A percentile compares a stretch with the other conserved stretches of the same genome.
These are phyloP conservation scores for Acanthurus leucopareius DNA, from an alignment of 2,797 vertebrate species.

Conservation along the genomic window DNA sequence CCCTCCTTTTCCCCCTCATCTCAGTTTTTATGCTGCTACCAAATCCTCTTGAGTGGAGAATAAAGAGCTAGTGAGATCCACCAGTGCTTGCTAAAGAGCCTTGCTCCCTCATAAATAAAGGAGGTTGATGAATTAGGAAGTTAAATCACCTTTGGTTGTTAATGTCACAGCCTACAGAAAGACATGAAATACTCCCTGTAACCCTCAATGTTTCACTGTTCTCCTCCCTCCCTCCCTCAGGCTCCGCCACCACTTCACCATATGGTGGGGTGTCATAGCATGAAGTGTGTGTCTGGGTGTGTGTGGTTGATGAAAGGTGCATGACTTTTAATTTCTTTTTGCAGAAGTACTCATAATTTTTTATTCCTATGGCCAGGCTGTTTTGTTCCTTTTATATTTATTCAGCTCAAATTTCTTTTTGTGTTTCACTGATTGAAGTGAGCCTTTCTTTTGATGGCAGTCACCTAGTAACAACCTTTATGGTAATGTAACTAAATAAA, in stretches of 20 bases:
- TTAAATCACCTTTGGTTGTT: slow-evolving; percentile 79
- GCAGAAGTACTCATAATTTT: background rate
- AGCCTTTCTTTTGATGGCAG: too few relatives aligned
- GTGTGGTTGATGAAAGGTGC: slow-evolving; percentile 9
- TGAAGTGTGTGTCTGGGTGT: slow-evolving; percentile 18
- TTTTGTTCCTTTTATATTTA: slow-evolving; percentile 1
- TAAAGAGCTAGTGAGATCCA: slow-evolving; percentile 67
- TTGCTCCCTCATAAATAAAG: slow-evolving; percentile 76
- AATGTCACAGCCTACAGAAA: slow-evolving; percentile 74
- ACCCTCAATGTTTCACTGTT: slow-evolving; percentile 47
- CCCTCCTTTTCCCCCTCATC: slow-evolving; percentile 18
- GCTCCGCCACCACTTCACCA: slow-evolving; percentile 34
- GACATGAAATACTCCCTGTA: slow-evolving; percentile 69
- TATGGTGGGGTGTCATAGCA: slow-evolving; percentile 43
- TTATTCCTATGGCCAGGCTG: background rate
- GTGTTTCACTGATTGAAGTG: too few relatives aligned
- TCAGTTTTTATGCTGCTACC: slow-evolving; percentile 59
- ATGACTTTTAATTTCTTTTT: slow-evolving; percentile 24
- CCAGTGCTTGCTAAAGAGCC: slow-evolving; percentile 75
- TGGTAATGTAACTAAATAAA: too few relatives aligned
- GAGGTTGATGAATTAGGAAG: slow-evolving; percentile 76
- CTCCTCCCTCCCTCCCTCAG: slow-evolving; percentile 44
- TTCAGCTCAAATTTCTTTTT: background rate
- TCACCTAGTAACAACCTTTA: background rate
- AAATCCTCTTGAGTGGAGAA: slow-evolving; percentile 56